Evolutionary conservation across 2,797 vertebrate species (phyloP), one percentile per base, ranked within the genome.

Genomic region (Calcarius lapponicus): DNA sequence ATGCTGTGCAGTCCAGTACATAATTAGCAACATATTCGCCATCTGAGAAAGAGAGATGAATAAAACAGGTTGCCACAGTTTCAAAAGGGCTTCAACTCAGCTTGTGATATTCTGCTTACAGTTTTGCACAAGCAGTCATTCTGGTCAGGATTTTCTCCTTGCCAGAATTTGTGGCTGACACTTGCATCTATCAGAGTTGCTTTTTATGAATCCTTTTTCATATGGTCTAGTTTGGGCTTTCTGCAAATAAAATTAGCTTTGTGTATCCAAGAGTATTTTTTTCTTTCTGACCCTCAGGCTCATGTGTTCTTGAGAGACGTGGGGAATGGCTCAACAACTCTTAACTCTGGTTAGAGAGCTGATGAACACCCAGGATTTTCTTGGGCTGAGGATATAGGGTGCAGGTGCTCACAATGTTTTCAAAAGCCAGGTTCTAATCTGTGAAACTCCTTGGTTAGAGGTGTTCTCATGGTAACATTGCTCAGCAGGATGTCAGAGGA

Each of bases 1-100:
- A 86, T 74, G 38, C 36, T 93, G n/a, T 85, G 82, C 31, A 75
- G 66, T 78, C 87, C 88, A 95, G 26, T 75, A 70, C 15, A 32
- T 92, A 96, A 95, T 96, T 95, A 96, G 87, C 31, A 57, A 84
- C 47, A 26, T 74, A 95, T 79, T 88, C 8, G 4, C n/a, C 43
- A 19, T 82, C 45, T 86, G 76, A 94, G 66, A 72, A 86, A 87
- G 21, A 75, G 48, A 80, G 47, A 83, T 54, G 28, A 88, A 73
- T 94, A 69, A 85, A 90, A 50, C 43, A 74, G 50, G 58, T 93
- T 91, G 22, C 48, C 31, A 69, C 11, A 38, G 65, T 87, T 90
- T 93, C 58, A 67, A 88, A 90, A 90, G 79, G 62, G 8, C 38
- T 88, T 81, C 65, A 54, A 34, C 75, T 29, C 43, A 51, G 21